phyloP scores from a whole-genome alignment of 2,888 invertebrate genomes.

The Brachypalpus laphriformis region DNA sequence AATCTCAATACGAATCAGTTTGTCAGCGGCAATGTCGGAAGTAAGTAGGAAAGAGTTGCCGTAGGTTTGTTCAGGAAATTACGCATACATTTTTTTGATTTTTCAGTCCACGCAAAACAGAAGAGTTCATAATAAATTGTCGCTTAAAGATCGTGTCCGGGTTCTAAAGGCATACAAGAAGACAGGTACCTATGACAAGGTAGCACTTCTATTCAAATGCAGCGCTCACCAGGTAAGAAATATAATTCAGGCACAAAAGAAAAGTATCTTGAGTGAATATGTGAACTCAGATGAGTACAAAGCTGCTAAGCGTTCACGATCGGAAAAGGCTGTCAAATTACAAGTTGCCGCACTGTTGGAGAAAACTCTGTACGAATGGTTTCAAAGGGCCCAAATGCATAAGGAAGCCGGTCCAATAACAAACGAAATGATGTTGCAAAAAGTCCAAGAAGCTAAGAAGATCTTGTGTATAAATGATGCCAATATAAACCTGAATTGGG shows the following conservation, averaged over 20 bases:
- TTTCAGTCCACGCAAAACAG: background rate
- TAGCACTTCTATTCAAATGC: slow-evolving; percentile 18
- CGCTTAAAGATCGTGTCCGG: background rate
- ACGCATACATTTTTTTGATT: background rate
- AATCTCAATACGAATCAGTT: slow-evolving; percentile 2
- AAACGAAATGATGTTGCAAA: slow-evolving; percentile 28
- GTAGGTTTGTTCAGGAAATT: background rate
- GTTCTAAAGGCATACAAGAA: background rate
- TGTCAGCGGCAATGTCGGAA: slow-evolving; percentile 11
- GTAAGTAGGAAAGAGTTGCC: background rate
- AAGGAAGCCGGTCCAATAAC: slow-evolving; percentile 34
- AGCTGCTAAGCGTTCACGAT: background rate
- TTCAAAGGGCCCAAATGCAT: slow-evolving; percentile 38
- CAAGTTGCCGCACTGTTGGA: slow-evolving; percentile 8
- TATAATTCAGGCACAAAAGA: background rate
- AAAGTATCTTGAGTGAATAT: background rate
- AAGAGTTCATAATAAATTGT: background rate
- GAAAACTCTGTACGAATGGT: slow-evolving; percentile 56
- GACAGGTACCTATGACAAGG: background rate
- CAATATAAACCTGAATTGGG: slow-evolving; percentile 21
- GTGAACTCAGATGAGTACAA: background rate
- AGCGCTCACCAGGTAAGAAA: background rate
- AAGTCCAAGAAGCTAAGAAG: slow-evolving; percentile 31
- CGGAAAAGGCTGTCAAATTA: background rate
- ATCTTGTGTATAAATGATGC: slow-evolving; percentile 2